Evolutionary conservation across 2,797 vertebrate species (phyloP).

Genomic region (Buceros bicornis): DNA sequence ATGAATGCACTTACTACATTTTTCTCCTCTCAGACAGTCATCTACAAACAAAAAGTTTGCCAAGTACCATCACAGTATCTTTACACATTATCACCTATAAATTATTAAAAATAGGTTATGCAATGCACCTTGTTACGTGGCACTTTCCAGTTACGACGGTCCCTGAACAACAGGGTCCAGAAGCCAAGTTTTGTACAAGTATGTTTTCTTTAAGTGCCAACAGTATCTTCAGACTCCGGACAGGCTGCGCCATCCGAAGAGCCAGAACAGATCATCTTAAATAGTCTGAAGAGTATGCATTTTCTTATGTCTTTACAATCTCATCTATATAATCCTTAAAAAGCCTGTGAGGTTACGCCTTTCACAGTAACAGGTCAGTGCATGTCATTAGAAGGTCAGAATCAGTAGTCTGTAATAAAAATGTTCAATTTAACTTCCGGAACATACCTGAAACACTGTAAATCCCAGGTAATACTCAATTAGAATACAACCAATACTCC

Average conservation of each 20-base stretch:
- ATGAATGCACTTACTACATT: not conserved
- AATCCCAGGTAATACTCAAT: constrained; percentile 96
- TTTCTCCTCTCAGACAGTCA: not conserved
- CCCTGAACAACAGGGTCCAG: not conserved
- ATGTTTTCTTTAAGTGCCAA: not conserved
- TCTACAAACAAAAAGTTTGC: not conserved
- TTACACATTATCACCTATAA: not conserved
- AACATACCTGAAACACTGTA: constrained; percentile 93
- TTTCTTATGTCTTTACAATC: not conserved
- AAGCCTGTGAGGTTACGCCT: not conserved
- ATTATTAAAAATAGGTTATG: not conserved
- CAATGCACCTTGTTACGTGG: not conserved
- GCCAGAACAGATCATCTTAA: not conserved
- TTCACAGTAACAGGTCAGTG: not conserved
- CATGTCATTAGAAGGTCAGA: not conserved
- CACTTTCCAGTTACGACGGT: not conserved
- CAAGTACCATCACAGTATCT: not conserved
- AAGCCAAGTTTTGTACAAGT: not conserved
- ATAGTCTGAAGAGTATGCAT: not conserved
- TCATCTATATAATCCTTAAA: not conserved
- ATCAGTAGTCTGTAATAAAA: not conserved
- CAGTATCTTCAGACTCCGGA: not conserved
- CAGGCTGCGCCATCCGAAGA: not conserved
- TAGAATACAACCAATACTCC: constrained; percentile 97
- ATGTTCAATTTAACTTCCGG: fast-evolving